These are phyloP conservation scores for Drosophila gunungcola DNA, from an alignment of 1,140 invertebrate species.

Conservation along the genomic window DNA sequence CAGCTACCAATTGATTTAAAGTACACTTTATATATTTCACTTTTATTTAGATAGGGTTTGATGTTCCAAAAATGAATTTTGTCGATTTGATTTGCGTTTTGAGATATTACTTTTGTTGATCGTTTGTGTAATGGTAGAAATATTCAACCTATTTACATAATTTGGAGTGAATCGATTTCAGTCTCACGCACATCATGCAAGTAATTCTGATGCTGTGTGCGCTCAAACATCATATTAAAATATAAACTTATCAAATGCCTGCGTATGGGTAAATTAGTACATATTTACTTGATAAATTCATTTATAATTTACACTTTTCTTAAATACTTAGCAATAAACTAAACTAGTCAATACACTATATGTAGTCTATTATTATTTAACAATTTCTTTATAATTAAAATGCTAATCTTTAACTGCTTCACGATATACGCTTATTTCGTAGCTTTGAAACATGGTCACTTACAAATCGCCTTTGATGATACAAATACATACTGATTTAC, in stretches of 20 bases:
- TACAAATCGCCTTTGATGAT: conserved; percentile 39
- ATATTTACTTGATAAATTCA: conserved; percentile 77
- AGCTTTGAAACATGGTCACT: conserved; percentile 40
- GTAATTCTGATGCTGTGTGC: conserved; percentile 35
- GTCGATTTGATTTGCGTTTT: conserved; percentile 52
- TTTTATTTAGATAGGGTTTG: conserved; percentile 29
- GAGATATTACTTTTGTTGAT: conserved; percentile 51
- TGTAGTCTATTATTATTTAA: conserved; percentile 75
- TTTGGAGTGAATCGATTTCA: conserved; percentile 36
- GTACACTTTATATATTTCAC: conserved; percentile 17
- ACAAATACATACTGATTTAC: conserved; percentile 31
- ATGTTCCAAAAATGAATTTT: conserved; percentile 35
- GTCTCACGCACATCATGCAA: conserved; percentile 68
- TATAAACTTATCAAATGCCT: conserved; percentile 76
- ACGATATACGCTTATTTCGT: conserved; percentile 55
- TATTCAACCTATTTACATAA: conserved; percentile 47
- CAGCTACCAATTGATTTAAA: conserved; percentile 13
- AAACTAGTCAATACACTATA: conserved; percentile 67
- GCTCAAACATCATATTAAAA: conserved; percentile 58
- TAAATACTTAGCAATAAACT: conserved; percentile 70
- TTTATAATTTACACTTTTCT: conserved; percentile 72
- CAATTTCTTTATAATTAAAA: conserved; percentile 75
- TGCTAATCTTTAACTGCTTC: conserved; percentile 79
- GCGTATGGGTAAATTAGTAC: conserved; percentile 60
- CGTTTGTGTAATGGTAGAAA: conserved; percentile 42